Percentiles rank a stretch among this genome's conserved stretches.
Conservation (phyloP, 1,140 invertebrate species). For the Lycorma delicatula region DNA sequence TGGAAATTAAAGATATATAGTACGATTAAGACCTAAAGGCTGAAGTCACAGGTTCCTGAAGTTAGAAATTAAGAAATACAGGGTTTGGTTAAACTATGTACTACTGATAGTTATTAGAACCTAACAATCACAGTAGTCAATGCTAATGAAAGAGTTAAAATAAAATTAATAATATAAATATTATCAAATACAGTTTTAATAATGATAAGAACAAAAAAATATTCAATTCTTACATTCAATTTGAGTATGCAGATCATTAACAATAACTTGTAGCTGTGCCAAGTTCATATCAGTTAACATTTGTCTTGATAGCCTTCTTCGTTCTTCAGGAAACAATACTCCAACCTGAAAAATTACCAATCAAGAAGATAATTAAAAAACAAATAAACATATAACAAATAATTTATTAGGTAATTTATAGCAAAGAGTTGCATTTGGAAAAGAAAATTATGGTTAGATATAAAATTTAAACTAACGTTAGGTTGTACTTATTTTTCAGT, state of each 20-base stretch:
- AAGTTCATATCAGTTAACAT: conserved; percentile 87
- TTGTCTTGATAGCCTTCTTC: conserved; percentile 68
- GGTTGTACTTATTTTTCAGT: too few species aligned
- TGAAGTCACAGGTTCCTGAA: too few species aligned
- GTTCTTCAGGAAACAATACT: conserved; percentile 69
- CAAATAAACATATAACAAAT: too few species aligned
- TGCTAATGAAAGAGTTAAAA: neutral
- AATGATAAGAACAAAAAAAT: neutral
- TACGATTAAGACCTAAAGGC: too few species aligned
- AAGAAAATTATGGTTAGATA: too few species aligned
- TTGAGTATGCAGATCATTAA: conserved; percentile 87
- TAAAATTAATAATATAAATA: neutral
- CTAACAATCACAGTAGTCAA: neutral
- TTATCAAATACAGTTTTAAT: neutral
- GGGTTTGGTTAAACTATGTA: too few species aligned
- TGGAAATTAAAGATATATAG: too few species aligned
- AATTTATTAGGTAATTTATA: too few species aligned
- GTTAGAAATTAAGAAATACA: too few species aligned
- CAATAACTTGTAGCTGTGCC: conserved; percentile 88
- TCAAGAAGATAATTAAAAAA: too few species aligned
- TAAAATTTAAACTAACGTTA: too few species aligned
- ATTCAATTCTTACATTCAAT: conserved; percentile 61
- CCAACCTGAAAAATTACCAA: conserved; percentile 69
- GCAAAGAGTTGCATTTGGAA: too few species aligned
- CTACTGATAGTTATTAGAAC: neutral